Evolutionary conservation across 2,113 vertebrate genomes (phyloP), one percentile per base, ranked within the genome.

Genomic region (Nerophis lumbriciformis): DNA sequence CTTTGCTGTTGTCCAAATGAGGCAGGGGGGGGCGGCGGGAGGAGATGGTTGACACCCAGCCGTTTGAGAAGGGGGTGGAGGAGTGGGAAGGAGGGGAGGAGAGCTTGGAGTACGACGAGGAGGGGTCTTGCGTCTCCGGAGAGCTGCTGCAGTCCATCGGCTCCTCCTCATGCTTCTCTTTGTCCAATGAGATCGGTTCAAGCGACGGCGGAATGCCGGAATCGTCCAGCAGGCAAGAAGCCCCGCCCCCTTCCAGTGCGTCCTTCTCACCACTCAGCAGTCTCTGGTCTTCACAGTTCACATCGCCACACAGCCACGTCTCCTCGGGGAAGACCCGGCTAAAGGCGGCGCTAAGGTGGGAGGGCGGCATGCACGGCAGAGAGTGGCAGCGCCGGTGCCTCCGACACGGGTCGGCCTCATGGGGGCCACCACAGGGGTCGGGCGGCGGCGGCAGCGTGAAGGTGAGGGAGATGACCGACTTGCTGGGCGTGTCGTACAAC

Each of bases 401-500:
- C 5, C 80, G 36, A 0, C 82, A 78, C 1, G 72, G 53, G 66
- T 47, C 0, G 35, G 53, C 13, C 5, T 0, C 90, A 56, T 0
- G 52, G 66, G 81, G 3, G 13, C 73, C 62, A 2, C 71, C 72
- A 8, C 88, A 89, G 0, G 85, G 65, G 69, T 88, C 65, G 0
- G 84, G 87, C 0, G 87, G 93, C 0, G 92, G 92, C 0, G 92
- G 94, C 44, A 94, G 88, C 28, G 92, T 88, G 2, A 98, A 94
- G 21, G 93, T 92, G 57, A 95, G 87, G 0, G 94, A 95, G 65
- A 94, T 89, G 71, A 94, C 88, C 0, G 94, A 95, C 82, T 94
- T 97, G 91, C 93, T 97, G 5, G 94, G 95, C 0, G 92, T 95
- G 79, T 97, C 94, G 0, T 94, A 94, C 45, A 99, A 92, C 86